phyloP scores from a whole-genome alignment of 2,888 invertebrate species.

The Limnephilus auricula region DNA sequence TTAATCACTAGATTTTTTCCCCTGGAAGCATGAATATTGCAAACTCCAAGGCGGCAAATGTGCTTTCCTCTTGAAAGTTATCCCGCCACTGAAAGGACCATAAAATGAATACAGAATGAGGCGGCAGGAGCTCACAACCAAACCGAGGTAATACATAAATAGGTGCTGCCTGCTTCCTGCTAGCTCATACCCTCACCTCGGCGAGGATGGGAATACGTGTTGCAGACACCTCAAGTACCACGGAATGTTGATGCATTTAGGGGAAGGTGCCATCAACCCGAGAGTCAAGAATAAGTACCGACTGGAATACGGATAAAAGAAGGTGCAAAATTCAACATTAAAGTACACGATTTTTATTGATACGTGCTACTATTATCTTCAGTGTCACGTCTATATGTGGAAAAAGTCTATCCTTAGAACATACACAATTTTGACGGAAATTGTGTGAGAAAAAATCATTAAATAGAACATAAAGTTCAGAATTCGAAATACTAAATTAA shows the following conservation, averaged over 20 bases:
- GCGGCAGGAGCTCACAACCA: neutral
- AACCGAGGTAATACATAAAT: slow-evolving; percentile 2
- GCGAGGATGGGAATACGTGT: neutral
- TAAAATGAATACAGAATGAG: slow-evolving; percentile 57
- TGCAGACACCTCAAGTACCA: slow-evolving; percentile 1
- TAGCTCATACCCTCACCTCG: neutral
- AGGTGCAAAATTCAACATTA: neutral
- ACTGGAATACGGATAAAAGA: neutral
- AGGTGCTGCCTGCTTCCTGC: neutral
- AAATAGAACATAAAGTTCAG: too few relatives aligned
- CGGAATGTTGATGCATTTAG: slow-evolving; percentile 15
- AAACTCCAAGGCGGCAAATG: slow-evolving; percentile 13
- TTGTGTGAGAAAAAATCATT: too few relatives aligned
- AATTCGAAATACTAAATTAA: too few relatives aligned
- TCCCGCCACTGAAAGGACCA: slow-evolving; percentile 48
- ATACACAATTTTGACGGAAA: too few relatives aligned
- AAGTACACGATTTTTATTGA: neutral
- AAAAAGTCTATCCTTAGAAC: neutral
- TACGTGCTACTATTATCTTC: neutral
- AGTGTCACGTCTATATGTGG: neutral
- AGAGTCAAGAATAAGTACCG: neutral
- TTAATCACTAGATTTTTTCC: neutral
- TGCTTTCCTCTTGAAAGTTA: slow-evolving; percentile 1
- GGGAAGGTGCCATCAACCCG: neutral
- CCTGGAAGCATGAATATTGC: neutral